Conservation (phyloP, 2,113 vertebrate species). For the Microcebus jonahi region DNA sequence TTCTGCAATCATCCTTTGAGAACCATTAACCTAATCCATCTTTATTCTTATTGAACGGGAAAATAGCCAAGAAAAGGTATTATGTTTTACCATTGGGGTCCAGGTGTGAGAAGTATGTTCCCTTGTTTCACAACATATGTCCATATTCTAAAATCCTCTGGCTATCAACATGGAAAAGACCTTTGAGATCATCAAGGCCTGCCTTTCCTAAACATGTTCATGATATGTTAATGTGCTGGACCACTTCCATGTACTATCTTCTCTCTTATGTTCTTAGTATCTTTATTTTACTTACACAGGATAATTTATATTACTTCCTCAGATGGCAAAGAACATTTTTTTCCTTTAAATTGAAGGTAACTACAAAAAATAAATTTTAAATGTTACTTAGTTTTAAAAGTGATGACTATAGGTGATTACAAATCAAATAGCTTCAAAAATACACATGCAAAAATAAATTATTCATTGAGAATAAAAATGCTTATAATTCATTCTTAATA, state of each 20-base stretch:
- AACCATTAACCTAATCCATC: neutral
- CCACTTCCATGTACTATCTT: neutral
- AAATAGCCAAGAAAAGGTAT: neutral
- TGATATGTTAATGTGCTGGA: neutral
- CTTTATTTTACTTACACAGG: neutral
- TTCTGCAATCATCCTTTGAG: neutral
- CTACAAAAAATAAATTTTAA: conserved; percentile 31
- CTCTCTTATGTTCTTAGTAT: neutral
- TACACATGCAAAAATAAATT: neutral
- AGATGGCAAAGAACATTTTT: neutral
- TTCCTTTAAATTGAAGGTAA: neutral
- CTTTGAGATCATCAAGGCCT: neutral
- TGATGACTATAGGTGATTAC: neutral
- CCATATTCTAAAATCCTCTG: neutral
- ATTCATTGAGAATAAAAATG: neutral
- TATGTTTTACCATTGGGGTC: neutral
- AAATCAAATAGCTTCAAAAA: neutral
- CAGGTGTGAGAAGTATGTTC: neutral
- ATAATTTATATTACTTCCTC: neutral
- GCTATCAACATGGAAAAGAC: neutral
- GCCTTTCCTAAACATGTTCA: neutral
- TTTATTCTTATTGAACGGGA: neutral
- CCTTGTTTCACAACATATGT: neutral
- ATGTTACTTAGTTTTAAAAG: neutral
- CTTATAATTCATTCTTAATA: conserved; percentile 39